Base-by-base conservation (phyloP, 2,113 vertebrate species). In the Stegastes partitus region DNA sequence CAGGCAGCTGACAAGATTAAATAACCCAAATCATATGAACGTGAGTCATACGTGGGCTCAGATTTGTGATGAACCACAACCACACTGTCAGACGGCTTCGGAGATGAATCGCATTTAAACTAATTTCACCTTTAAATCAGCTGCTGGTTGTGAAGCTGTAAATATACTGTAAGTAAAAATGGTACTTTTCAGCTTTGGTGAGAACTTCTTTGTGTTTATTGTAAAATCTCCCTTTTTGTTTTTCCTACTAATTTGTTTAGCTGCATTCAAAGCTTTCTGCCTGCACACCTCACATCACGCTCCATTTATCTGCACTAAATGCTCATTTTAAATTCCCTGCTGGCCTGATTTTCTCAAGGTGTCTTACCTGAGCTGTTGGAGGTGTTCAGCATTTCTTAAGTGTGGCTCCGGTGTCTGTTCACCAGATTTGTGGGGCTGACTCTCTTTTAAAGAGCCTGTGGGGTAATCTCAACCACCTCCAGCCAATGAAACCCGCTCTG, bases 401-500 rank as follows among this genome's bases (percentile, higher is more conserved):
- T 67, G 12, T 1, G 55, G 51, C 58, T 57, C 8, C 34, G 54
- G 76, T 22, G 34, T 56, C 21, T 55, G 6, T 44, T 28, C 11
- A 9, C 2, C 21, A 70, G 45, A 21, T 45, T 2, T 61, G 25
- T 68, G 49, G 55, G 26, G 28, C 42, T 68, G 62, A 16, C 25
- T 4, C 45, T 14, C 22, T 71, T 81, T 70, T 74, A 82, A 79
- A 66, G 55, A 39, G 21, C 22, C 64, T 73, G 25, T 6, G 5
- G 59, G 58, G 16, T 50, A 21, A 76, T 58, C 59, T 28, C 12
- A 14, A 58, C 25, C 21, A 19, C 12, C 66, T 1, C 1, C 44
- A 76, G 37, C 89, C 84, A 85, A 88, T 86, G 66, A 84, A 14
- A 88, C 28, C n/a, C 19, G 10, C 4, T 45, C 47, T 81, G 65